These are phyloP conservation scores for Sycophaga agraensis DNA, from an alignment of 1,140 invertebrate genomes.

Conservation along the genomic window DNA sequence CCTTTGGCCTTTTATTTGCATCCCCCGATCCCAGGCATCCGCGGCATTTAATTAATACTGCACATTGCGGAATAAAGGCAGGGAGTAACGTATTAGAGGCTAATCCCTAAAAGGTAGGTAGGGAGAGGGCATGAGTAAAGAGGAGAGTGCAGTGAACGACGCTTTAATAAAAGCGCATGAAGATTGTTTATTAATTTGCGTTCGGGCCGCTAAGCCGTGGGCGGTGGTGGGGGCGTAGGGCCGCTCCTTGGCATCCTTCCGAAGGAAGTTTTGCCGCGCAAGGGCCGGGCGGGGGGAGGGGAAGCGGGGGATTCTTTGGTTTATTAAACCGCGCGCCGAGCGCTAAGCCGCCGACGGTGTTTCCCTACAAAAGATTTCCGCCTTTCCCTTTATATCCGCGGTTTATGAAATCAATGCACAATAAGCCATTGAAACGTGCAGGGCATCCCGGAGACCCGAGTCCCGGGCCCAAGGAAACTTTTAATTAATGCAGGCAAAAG, in stretches of 20 bases:
- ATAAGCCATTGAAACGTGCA: slow-evolving; percentile 8
- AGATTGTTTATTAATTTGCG: slow-evolving; percentile 20
- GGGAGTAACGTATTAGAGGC: too few relatives aligned
- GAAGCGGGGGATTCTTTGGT: slow-evolving; percentile 31
- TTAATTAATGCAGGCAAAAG: not conserved
- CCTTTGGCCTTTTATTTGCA: too few relatives aligned
- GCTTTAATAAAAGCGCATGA: slow-evolving; percentile 4
- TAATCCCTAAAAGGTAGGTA: too few relatives aligned
- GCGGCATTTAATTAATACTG: too few relatives aligned
- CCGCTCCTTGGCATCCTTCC: slow-evolving; percentile 6
- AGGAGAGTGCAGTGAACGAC: too few relatives aligned
- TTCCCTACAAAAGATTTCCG: not conserved
- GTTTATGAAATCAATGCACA: slow-evolving; percentile 6
- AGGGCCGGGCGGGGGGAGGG: not conserved
- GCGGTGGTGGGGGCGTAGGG: not conserved
- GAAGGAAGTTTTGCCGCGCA: not conserved
- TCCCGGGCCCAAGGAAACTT: not conserved
- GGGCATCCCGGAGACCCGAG: not conserved
- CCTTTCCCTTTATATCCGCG: not conserved
- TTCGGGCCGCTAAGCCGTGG: not conserved
- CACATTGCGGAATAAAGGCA: too few relatives aligned
- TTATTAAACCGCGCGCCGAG: slow-evolving; percentile 21
- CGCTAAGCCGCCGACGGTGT: slow-evolving; percentile 30
- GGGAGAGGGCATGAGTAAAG: too few relatives aligned
- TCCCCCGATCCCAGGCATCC: too few relatives aligned